Evolutionary conservation across 2,113 vertebrate genomes (phyloP).

Genomic region (Cebus imitator): DNA sequence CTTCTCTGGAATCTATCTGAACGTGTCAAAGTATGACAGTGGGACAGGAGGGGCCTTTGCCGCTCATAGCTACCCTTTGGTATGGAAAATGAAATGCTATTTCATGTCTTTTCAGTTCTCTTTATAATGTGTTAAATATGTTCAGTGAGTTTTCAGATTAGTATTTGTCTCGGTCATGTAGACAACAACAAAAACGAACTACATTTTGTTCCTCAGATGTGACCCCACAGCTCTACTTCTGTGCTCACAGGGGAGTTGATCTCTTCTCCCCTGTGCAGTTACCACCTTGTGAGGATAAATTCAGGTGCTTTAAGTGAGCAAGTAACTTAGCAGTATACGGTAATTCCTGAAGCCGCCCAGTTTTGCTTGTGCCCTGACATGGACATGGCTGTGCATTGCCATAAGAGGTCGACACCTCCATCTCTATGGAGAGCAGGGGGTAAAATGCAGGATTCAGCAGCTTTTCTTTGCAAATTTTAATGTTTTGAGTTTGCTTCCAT

Average conservation of each 20-base stretch:
- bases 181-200: background rate
- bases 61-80: background rate
- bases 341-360: background rate
- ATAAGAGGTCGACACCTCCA: rapidly evolving
- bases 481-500: background rate
- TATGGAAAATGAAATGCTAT: background rate
- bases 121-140: background rate
- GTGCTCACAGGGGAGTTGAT: background rate
- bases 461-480: background rate
- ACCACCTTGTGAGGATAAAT: too few species aligned
- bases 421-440: background rate
- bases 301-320: background rate
- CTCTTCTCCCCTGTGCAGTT: background rate
- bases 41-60: background rate
- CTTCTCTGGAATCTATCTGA: background rate
- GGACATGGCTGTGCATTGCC: rapidly evolving
- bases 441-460: background rate
- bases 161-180: background rate
- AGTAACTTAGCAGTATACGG: background rate
- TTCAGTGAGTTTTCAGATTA: background rate
- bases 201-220: rapidly evolving
- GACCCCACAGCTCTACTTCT: background rate
- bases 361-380: rapidly evolving
- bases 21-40: background rate
- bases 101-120: background rate